Percentiles rank a stretch among this genome's conserved stretches.
These are phyloP conservation scores for Passerina amoena DNA, from an alignment of 2,113 vertebrate species.

Conservation along the genomic window DNA sequence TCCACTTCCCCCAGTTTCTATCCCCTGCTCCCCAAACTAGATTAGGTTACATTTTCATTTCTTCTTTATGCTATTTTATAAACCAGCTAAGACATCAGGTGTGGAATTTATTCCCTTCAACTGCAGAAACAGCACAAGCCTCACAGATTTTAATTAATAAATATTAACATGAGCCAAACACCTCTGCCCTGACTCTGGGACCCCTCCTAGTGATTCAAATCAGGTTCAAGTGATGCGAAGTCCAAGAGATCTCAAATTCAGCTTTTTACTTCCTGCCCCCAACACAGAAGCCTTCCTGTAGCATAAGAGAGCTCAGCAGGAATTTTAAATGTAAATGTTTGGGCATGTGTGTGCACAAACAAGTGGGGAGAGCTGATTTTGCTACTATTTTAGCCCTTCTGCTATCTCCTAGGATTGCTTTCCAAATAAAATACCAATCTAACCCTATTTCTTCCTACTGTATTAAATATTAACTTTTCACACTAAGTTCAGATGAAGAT, in stretches of 20 bases:
- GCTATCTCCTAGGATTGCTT: neutral
- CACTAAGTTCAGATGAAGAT: neutral
- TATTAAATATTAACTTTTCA: neutral
- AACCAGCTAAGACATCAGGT: neutral
- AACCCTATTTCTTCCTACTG: neutral
- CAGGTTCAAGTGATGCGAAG: neutral
- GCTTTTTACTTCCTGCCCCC: neutral
- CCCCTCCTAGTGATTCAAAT: neutral
- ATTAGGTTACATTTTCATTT: neutral
- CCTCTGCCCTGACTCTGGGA: neutral
- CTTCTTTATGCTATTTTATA: neutral
- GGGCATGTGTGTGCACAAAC: neutral
- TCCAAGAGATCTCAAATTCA: neutral
- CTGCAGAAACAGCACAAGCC: neutral
- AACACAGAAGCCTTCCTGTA: neutral
- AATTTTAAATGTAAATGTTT: neutral
- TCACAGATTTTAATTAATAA: neutral
- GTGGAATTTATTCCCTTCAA: neutral
- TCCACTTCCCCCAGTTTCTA: neutral
- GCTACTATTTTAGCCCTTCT: neutral
- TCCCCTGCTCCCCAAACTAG: fast-evolving
- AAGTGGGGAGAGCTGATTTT: neutral
- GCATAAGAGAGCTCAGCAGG: neutral
- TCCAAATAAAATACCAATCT: neutral
- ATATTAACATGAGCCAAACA: neutral